These are phyloP conservation scores for Frankliniella intonsa DNA, from an alignment of 2,888 invertebrate genomes.

Conservation along the genomic window DNA sequence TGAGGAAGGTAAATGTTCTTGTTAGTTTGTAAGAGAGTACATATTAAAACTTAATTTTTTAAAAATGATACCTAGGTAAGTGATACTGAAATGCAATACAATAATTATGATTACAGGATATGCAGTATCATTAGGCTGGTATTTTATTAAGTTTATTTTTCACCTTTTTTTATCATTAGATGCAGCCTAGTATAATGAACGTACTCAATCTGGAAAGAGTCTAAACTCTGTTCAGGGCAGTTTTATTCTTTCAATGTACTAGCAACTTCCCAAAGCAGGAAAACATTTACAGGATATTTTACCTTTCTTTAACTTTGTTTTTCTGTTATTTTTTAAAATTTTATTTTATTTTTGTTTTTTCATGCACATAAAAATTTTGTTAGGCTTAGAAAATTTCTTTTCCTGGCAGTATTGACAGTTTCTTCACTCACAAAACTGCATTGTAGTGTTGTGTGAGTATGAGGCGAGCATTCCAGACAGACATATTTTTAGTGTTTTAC, in stretches of 20 bases:
- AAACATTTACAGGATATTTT: background rate
- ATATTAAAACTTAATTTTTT: background rate
- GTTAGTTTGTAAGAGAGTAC: background rate
- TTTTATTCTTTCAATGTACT: background rate
- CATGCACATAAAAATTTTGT: background rate
- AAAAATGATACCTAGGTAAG: background rate
- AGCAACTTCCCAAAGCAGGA: background rate
- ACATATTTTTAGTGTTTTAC: background rate
- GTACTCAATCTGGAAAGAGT: background rate
- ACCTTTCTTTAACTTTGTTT: background rate
- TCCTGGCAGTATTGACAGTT: background rate
- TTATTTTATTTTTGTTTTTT: background rate
- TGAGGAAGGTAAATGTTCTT: conserved; percentile 9
- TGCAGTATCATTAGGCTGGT: background rate
- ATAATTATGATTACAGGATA: background rate
- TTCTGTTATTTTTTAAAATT: background rate
- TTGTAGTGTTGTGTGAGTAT: too few species aligned
- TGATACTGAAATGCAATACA: conserved; percentile 4
- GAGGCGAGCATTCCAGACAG: background rate
- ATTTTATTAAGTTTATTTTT: background rate
- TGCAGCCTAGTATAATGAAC: background rate
- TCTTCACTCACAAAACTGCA: too few species aligned
- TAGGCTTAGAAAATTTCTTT: background rate
- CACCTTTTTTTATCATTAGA: background rate
- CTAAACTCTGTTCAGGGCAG: background rate